Evolutionary conservation across 2,113 vertebrate genomes (phyloP).

Genomic region (Nyctereutes procyonoides): DNA sequence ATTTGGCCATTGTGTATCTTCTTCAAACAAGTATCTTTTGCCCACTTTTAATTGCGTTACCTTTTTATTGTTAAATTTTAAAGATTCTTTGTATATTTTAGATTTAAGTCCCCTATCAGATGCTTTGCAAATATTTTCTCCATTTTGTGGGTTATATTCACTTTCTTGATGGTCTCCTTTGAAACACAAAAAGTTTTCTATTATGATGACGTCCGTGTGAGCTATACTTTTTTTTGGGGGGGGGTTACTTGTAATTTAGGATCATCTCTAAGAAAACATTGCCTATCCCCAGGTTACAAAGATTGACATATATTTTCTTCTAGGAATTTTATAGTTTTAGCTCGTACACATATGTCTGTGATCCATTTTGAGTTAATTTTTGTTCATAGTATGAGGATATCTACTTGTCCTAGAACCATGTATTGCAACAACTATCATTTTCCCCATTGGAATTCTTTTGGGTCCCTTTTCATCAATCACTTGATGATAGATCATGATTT

Average conservation of each 20-base stretch:
- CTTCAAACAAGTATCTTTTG: conserved; percentile 2
- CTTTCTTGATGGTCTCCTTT: not conserved
- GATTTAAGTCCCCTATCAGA: not conserved
- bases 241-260: not conserved
- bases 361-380: conserved; percentile 25
- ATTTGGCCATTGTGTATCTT: not conserved
- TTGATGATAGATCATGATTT: not conserved
- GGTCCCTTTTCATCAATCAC: not conserved
- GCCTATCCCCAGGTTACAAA: not conserved
- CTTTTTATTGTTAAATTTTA: conserved; percentile 21
- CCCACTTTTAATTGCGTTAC: not conserved
- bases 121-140: not conserved
- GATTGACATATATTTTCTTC: not conserved
- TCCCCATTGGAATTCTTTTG: not conserved
- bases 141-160: not conserved
- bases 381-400: not conserved
- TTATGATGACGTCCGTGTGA: not conserved
- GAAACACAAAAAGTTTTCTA: not conserved
- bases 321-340: not conserved
- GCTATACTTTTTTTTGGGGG: not conserved
- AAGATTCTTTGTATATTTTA: not conserved
- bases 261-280: not conserved
- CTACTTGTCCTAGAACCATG: not conserved
- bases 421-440: not conserved
- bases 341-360: not conserved